phyloP scores from a whole-genome alignment of 2,888 invertebrate genomes.

The Glomeris marginata region DNA sequence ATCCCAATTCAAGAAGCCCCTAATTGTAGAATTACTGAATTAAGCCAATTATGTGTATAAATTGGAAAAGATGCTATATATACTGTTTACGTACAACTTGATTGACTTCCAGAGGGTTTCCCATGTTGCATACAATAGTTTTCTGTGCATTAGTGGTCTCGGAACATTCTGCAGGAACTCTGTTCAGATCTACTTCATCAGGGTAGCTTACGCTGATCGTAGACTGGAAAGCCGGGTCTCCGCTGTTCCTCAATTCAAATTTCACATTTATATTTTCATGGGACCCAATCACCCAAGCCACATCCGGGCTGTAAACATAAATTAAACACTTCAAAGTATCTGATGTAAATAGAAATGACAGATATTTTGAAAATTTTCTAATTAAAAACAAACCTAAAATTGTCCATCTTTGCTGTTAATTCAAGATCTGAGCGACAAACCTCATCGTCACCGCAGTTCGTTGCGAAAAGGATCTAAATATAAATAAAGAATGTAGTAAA shows the following conservation, averaged over 20 bases:
- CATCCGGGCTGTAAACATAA: not conserved
- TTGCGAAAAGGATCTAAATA: conserved; percentile 6
- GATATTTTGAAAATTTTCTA: too few species aligned
- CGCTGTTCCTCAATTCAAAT: conserved; percentile 25
- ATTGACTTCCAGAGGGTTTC: conserved; percentile 8
- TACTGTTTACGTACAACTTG: not conserved
- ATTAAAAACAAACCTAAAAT: conserved; percentile 4
- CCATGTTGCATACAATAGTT: conserved; percentile 5
- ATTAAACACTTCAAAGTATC: not conserved
- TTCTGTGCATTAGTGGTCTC: not conserved
- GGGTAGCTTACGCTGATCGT: conserved; percentile 20
- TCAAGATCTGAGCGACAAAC: conserved; percentile 10
- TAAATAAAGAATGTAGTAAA: not conserved
- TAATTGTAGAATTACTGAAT: too few species aligned
- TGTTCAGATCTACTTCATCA: conserved; percentile 8
- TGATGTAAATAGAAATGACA: too few species aligned
- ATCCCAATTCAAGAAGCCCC: too few species aligned
- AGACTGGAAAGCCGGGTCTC: conserved; percentile 29
- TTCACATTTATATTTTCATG: conserved; percentile 21
- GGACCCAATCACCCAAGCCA: conserved; percentile 24
- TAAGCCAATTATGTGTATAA: too few species aligned
- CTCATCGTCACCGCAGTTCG: conserved; percentile 11
- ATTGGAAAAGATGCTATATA: too few species aligned
- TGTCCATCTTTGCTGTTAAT: conserved; percentile 2
- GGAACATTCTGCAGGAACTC: conserved; percentile 13